These are phyloP conservation scores for Spinus olivaceus DNA, from an alignment of 2,797 vertebrate genomes.

Conservation along the genomic window DNA sequence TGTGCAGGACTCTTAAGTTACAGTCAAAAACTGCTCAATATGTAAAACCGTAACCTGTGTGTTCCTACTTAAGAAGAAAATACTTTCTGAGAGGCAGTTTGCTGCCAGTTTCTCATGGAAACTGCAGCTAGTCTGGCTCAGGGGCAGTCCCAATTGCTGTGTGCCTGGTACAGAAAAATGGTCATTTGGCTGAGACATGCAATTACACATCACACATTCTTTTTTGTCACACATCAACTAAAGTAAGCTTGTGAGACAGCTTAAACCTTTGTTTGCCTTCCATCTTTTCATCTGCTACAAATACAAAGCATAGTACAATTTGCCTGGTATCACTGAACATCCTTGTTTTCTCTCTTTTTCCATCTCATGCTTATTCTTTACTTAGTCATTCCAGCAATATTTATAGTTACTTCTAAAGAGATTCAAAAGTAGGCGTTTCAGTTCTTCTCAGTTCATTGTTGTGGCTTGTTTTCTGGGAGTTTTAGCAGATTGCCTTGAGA, in stretches of 20 bases:
- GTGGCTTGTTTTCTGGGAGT: neutral
- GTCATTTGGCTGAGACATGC: neutral
- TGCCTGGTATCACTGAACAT: neutral
- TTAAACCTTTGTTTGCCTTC: neutral
- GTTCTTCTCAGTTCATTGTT: neutral
- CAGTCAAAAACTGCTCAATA: rapidly evolving
- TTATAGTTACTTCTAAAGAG: neutral
- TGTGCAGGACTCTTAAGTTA: rapidly evolving
- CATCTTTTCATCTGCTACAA: neutral
- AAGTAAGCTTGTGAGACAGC: neutral
- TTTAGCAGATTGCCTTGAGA: neutral
- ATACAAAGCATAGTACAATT: neutral
- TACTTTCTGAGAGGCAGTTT: neutral
- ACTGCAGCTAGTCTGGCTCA: neutral
- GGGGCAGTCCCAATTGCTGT: rapidly evolving
- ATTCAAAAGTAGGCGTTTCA: neutral
- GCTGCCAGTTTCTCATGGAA: neutral
- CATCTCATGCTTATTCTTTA: neutral
- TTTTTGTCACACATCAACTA: neutral
- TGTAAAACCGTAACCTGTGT: neutral
- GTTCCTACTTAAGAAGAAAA: neutral
- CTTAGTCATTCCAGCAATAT: neutral
- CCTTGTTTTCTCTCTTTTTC: neutral
- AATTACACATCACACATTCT: neutral
- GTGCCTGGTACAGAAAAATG: neutral